A percentile compares a stretch with the other conserved stretches of the same genome.
Conservation (phyloP, 2,113 vertebrate species). For the Edolisoma coerulescens region DNA sequence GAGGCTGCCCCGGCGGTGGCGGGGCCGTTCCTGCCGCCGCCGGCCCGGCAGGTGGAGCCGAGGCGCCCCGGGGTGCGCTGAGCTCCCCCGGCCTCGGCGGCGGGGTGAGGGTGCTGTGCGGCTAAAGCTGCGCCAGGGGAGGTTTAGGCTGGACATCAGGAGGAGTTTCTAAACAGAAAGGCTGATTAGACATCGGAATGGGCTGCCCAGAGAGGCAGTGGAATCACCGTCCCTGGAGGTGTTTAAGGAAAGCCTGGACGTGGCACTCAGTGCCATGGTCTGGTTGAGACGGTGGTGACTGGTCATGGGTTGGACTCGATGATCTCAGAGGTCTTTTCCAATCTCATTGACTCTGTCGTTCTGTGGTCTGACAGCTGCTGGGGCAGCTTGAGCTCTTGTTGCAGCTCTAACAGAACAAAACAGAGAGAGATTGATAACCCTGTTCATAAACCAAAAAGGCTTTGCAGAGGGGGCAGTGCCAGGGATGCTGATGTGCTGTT, state of each 20-base stretch:
- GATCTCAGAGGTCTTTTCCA: neutral
- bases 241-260: rapidly evolving
- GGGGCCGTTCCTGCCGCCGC: neutral
- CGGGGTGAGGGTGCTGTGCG: neutral
- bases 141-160: neutral
- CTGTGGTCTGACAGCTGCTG: neutral
- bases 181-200: no score
- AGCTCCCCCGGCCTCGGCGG: neutral
- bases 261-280: rapidly evolving
- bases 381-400: neutral
- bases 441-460: neutral
- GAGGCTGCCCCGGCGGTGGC: neutral
- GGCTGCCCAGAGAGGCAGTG: neutral
- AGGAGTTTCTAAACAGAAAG: neutral
- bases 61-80: neutral
- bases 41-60: neutral
- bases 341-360: neutral
- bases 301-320: rapidly evolving
- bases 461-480: neutral
- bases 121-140: neutral
- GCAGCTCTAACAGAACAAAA: neutral
- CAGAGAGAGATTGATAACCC: rapidly evolving
- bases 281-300: neutral
- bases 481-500: neutral
- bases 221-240: no score